Evolutionary conservation across 2,888 invertebrate genomes (phyloP).

Genomic region (Sesamia inferens): DNA sequence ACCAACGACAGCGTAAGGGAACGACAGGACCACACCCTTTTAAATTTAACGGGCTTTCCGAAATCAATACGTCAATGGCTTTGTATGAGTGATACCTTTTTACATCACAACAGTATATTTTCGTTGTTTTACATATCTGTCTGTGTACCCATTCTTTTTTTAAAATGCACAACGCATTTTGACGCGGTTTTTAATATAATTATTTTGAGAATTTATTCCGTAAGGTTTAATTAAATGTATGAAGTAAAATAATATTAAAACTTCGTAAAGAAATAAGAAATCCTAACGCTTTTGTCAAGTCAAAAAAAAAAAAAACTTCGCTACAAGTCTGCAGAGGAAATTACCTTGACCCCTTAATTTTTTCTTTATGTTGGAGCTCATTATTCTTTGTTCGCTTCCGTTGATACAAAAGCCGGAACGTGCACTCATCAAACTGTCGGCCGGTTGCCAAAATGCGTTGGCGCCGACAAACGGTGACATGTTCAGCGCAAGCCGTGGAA

Average conservation of each 20-base stretch:
- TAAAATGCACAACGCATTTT: no score
- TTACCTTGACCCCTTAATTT: conserved; percentile 36
- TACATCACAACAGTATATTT: not conserved
- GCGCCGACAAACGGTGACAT: conserved; percentile 62
- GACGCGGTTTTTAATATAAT: not conserved
- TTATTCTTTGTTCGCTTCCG: conserved; percentile 61
- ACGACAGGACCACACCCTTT: conserved; percentile 15
- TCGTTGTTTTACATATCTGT: not conserved
- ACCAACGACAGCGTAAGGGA: conserved; percentile 23
- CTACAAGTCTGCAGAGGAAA: conserved; percentile 8
- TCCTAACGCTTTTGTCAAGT: not conserved
- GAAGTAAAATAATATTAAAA: not conserved
- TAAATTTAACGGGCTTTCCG: conserved; percentile 14
- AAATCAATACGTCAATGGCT: conserved; percentile 6
- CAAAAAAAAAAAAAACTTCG: not conserved
- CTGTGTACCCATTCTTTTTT: not conserved
- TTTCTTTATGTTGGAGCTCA: conserved; percentile 33
- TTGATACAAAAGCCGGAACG: conserved; percentile 68
- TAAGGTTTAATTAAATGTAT: not conserved
- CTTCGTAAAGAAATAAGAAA: not conserved
- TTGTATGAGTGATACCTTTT: not conserved
- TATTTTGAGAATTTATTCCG: not conserved
- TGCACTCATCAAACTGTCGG: conserved; percentile 73
- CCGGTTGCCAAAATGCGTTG: conserved; percentile 73
- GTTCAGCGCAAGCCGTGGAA: conserved; percentile 58